phyloP scores from a whole-genome alignment of 2,888 invertebrate species.

The Lordiphosa fenestrarum region DNA sequence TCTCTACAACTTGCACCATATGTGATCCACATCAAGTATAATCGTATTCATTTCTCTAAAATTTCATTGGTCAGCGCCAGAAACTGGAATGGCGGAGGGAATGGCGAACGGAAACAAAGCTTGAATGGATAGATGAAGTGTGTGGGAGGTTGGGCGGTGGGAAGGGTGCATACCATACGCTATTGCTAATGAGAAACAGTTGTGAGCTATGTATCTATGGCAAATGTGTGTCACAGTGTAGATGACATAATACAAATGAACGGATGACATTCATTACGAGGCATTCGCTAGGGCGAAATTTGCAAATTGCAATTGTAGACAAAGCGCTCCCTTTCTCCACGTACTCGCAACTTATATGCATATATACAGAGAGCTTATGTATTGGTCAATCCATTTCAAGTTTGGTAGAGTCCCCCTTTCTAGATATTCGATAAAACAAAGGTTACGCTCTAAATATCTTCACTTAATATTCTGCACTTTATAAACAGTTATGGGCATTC shows the following conservation, averaged over 20 bases:
- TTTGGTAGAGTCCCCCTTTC: constrained; percentile 6
- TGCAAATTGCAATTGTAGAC: constrained; percentile 38
- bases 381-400: not conserved
- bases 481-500: constrained; percentile 30
- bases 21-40: no score
- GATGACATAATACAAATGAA: constrained; percentile 75
- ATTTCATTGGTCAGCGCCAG: constrained; percentile 48
- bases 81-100: constrained; percentile 28
- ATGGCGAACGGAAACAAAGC: constrained; percentile 51
- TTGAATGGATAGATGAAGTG: constrained; percentile 15
- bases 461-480: constrained; percentile 1
- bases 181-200: constrained; percentile 63
- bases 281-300: constrained; percentile 40
- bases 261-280: constrained; percentile 75
- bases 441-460: constrained; percentile 57
- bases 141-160: not conserved
- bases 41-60: constrained; percentile 13
- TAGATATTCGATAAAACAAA: constrained; percentile 1
- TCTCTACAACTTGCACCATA: no score
- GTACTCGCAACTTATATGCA: not conserved
- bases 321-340: constrained; percentile 30
- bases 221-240: constrained; percentile 39
- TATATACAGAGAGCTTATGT: not conserved
- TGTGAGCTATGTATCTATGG: constrained; percentile 24
- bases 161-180: constrained; percentile 26